Percentiles rank a stretch among this genome's conserved stretches.
Conservation (phyloP, 1,140 invertebrate species). For the Drosophila nasuta region DNA sequence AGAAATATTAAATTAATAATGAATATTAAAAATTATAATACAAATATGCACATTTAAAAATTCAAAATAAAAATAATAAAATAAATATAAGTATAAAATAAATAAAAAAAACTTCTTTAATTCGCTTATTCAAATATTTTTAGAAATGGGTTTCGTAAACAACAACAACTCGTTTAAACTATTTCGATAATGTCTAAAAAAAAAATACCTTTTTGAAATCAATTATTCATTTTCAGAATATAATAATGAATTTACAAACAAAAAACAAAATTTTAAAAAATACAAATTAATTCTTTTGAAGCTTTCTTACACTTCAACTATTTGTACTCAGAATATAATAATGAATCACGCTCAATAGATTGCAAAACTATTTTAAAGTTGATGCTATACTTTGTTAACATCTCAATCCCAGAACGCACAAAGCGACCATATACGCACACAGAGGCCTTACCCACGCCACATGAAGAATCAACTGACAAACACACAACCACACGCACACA, state of each 20-base stretch:
- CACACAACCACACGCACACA: constrained; percentile 19
- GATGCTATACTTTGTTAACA: constrained; percentile 6
- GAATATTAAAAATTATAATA: too few species aligned
- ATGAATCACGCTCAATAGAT: not conserved
- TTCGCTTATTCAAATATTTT: too few species aligned
- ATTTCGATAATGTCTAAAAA: too few species aligned
- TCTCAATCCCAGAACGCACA: constrained; percentile 36
- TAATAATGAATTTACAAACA: not conserved
- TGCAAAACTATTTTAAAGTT: not conserved
- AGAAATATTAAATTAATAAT: too few species aligned
- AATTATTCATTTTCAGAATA: not conserved
- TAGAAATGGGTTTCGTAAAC: too few species aligned
- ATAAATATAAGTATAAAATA: too few species aligned
- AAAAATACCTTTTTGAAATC: too few species aligned
- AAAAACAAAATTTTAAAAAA: not conserved
- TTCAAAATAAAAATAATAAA: too few species aligned
- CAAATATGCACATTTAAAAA: too few species aligned
- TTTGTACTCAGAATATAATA: not conserved
- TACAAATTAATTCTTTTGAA: too few species aligned
- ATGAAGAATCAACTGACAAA: constrained; percentile 23
- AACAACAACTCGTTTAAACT: too few species aligned
- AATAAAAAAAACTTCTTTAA: too few species aligned
- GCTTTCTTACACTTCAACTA: not conserved
- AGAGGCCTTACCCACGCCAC: constrained; percentile 9
- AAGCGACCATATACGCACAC: constrained; percentile 25